Conservation (phyloP, 2,888 invertebrate species). For the Lydus trimaculatus region DNA sequence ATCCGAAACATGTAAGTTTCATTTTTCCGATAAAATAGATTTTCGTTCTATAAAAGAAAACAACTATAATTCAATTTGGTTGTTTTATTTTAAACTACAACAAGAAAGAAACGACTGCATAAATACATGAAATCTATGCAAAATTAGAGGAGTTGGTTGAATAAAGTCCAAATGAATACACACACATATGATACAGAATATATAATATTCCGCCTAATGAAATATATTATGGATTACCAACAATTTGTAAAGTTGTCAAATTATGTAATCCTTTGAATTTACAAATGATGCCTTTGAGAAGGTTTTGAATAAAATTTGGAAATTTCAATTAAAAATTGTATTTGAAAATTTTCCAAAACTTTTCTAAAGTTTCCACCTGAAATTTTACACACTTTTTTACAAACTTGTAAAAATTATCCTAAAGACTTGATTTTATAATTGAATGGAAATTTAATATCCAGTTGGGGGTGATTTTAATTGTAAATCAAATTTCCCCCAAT, state of each 20-base stretch:
- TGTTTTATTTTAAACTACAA: neutral
- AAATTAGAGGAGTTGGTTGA: neutral
- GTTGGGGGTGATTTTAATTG: neutral
- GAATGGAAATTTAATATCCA: neutral
- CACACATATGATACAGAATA: neutral
- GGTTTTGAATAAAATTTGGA: no score
- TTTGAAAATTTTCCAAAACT: neutral
- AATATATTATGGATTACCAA: neutral
- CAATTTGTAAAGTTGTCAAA: neutral
- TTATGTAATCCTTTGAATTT: neutral
- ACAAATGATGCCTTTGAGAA: no score
- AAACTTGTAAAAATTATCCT: neutral
- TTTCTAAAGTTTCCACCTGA: neutral
- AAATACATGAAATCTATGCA: neutral
- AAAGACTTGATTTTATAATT: neutral
- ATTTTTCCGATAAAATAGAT: neutral
- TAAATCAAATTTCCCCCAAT: neutral
- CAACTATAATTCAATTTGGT: no score
- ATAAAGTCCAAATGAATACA: neutral
- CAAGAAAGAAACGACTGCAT: neutral
- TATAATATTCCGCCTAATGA: neutral
- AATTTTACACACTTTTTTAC: neutral
- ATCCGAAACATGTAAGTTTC: neutral
- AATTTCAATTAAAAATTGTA: no score
- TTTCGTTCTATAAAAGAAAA: neutral